Base-by-base conservation (phyloP, 2,888 invertebrate genomes). In the Malachius bipustulatus region DNA sequence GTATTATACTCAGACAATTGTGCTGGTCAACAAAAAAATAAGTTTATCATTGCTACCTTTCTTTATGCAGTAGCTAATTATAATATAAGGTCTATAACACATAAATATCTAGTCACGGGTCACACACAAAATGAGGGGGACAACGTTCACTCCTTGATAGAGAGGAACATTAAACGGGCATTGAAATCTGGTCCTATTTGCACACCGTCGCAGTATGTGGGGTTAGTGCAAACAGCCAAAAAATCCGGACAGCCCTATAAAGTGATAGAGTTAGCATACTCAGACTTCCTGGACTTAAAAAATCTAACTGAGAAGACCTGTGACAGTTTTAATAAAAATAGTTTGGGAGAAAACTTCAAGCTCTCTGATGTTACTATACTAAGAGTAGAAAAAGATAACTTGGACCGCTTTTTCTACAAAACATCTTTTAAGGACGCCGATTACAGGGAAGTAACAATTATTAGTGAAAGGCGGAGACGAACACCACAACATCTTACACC, bases 1-100 rank as follows among this genome's bases (percentile, higher is more conserved):
- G 30, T 30, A 2, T 31, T 38, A 4, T 39, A 40, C 38, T 40
- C 38, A 16, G 40, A 40, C 16, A 40, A 39, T 14, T 40, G 40
- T 16, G 16, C 19, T 3, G 38, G 40, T 3, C 40, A 40, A 28
- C 29, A 40, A 11, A 39, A 40, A 32, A 40, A 40, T 15, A 40
- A 40, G 16, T 30, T 40, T 27, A 34, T 40, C 10, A 8, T 40
- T 11, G 26, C 15, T 2, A 14, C 35, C 28, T 39, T 34, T 12
- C 2, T 34, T 9, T 30, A 39, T 34, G 36, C 36, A 8, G 19
- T 30, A 10, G 10, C 10, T 19, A 30, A 30, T 16, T 14, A 19
- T 4, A 15, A 30, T 11, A 29, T 38, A n/a, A 38, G 27, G 4
- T 19, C 11, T 24, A 38, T 38, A 14, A 35, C 38, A 8, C 35